Base-by-base conservation (phyloP, 2,888 invertebrate species). In the Ptilodon capucinus region DNA sequence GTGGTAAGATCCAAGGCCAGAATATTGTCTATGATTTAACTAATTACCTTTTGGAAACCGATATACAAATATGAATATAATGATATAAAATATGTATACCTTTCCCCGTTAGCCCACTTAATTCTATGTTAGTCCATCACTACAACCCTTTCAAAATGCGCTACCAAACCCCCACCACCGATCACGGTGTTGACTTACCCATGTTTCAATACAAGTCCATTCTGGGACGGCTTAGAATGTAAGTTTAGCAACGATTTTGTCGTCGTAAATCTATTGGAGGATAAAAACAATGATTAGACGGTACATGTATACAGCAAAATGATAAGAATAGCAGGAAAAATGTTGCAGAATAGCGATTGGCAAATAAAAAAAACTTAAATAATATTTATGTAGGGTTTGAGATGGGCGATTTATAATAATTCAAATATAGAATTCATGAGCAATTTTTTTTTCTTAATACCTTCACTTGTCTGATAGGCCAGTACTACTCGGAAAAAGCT, bases 161-260 rank as follows among this genome's bases (percentile, higher is more conserved):
- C 51, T 62, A 28, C n/a, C 28, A 2, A 28, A 6, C 65, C 64
- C 43, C 19, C 60, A 63, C 64, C 63, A 51, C 25, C 18, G 8
- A 48, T 18, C 36, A 11, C 41, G 43, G 39, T 42, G n/a, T 39
- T 16, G 36, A 93, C 94, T 92, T 93, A 94, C 94, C 94, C 94
- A 83, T 94, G 94, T 86, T 93, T 94, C 78, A 93, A 82, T 70
- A 92, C 91, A 72, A 93, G 87, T 84, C 92, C 91, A 72, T 92
- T 92, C 81, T 91, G 93, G 75, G 92, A 92, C 73, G 93, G 87
- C 88, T 94, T 94, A 81, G 93, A 91, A 84, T 93, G 93, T 81
- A 94, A 92, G 87, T 94, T 94, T 88, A 94, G 87, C 89, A 94
- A 92, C 65, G 94, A 94, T 85, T 94, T 94, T 81, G 94, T 93